Evolutionary conservation across 2,113 vertebrate genomes (phyloP), one percentile per base, ranked within the genome.

Genomic region (Myiozetetes cayanensis): DNA sequence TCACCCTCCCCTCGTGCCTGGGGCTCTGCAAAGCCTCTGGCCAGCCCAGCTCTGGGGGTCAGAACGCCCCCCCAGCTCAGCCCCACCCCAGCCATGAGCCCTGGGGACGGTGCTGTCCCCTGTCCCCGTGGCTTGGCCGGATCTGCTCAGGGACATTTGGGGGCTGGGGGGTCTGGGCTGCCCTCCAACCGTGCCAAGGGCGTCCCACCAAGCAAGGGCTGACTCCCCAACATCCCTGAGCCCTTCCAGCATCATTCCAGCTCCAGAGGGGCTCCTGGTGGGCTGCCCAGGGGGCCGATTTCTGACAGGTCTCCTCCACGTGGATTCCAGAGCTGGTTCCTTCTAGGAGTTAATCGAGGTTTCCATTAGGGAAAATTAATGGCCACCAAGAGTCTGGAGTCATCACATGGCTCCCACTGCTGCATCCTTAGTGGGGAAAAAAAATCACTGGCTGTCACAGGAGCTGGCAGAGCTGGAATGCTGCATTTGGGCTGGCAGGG

Each of bases 41-140:
- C 12, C 66, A n/a, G 59, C 12, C 6, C 75, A 46, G 3, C 52
- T 9, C 3, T 21, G 5, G 20, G 35, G 31, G 47, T 12, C 43
- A 58, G 1, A 41, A 66, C 11, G 28, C 12, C 31, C 52, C 27
- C 41, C 39, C 61, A 59, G 76, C 18, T 58, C 59, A 37, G 76
- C 59, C 59, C 35, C 18, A 5, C 24, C 25, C 35, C 10, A 3
- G 6, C 19, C 10, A 15, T 0, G 0, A n/a, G 2, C 6, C 10
- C 53, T 19, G 30, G 30, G 30, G 24, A 17, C 0, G 0, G 25
- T 5, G 44, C 33, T 52, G 37, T 52, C 37, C 49, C 78, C 88
- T 20, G 5, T 6, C 46, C 49, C 61, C 6, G 20, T 6, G 68
- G 5, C 14, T 49, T 5, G n/a, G 3, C 77, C 78, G 84, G 12